Percentiles rank a stretch among this genome's conserved stretches.
Evolutionary conservation across 53 echinoderm and acorn worm genomes (phyloP).

Genomic region (Temnopleurus reevesii): DNA sequence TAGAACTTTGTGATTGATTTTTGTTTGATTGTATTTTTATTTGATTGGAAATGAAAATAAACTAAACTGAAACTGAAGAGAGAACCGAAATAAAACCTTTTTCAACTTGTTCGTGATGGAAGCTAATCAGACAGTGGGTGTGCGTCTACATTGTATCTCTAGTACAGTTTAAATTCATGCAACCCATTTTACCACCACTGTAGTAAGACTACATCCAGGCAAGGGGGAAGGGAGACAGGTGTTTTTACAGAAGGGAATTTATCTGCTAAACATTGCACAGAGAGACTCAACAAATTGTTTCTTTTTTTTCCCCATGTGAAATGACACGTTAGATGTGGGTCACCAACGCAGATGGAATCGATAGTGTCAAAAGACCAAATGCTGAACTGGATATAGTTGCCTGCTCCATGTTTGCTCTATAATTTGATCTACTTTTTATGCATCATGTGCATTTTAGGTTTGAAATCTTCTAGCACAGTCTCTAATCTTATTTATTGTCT

Average conservation of each 20-base stretch:
- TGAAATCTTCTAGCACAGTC: not conserved
- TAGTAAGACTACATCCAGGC: not conserved
- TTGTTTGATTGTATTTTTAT: too few species aligned
- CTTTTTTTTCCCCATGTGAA: not conserved
- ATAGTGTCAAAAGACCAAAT: conserved; percentile 27
- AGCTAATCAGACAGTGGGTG: too few species aligned
- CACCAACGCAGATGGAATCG: not conserved
- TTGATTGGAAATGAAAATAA: too few species aligned
- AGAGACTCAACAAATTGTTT: conserved; percentile 1
- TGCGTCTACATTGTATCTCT: too few species aligned
- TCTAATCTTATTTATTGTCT: too few species aligned
- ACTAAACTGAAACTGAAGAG: too few species aligned
- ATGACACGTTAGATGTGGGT: not conserved
- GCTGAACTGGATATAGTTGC: not conserved
- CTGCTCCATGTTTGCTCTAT: not conserved
- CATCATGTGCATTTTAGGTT: not conserved
- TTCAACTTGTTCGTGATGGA: too few species aligned
- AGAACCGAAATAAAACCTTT: too few species aligned
- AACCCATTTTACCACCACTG: not conserved
- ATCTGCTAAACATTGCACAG: not conserved
- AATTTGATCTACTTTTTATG: conserved; percentile 5
- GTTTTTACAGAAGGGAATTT: not conserved
- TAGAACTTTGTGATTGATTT: too few species aligned
- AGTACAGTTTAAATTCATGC: conserved; percentile 3
- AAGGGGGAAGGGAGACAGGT: not conserved